Evolutionary conservation across 2,888 invertebrate species (phyloP), one percentile per base, ranked within the genome.

Genomic region (Timandra comae): DNA sequence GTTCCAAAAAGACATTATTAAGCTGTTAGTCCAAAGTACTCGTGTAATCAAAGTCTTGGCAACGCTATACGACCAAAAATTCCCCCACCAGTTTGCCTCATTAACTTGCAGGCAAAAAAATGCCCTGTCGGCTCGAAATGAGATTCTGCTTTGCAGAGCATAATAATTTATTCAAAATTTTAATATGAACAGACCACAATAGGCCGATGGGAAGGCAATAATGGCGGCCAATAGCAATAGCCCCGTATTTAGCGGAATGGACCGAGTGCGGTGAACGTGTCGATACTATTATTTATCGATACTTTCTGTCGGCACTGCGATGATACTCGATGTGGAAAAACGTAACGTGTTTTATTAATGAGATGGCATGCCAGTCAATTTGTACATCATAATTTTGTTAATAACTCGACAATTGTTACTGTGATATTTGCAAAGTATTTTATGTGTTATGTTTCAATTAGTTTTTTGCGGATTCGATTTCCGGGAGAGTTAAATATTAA

Each of bases 121-220:
- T 25, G 35, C 27, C 43, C 34, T n/a, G 43, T 36, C 26, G 3
- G 41, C 41, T 44, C 39, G 41, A 60, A 60, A 53, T 45, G 43
- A 50, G 48, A 42, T 56, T 54, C 57, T 49, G 54, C 66, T 50
- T 53, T 35, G 44, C 43, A 53, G 41, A 69, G 64, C 65, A 49
- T 46, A 55, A 64, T 65, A 73, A 72, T 68, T 69, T 70, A 71
- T 72, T 67, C 69, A 65, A 65, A 59, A 72, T 66, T 70, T 71
- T 68, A 70, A 69, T 62, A 59, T 56, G 59, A 57, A 46, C 52
- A 47, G 39, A 46, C 54, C 53, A 53, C 57, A 61, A 55, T 63
- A 61, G 56, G 45, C 30, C 35, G 31, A 38, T 32, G 23, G 26
- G 25, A 30, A 29, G 30, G 48, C 41, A 39, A 54, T 55, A 56